phyloP scores from a whole-genome alignment of 2,888 invertebrate genomes.

The Caenorhabditis doughertyi region DNA sequence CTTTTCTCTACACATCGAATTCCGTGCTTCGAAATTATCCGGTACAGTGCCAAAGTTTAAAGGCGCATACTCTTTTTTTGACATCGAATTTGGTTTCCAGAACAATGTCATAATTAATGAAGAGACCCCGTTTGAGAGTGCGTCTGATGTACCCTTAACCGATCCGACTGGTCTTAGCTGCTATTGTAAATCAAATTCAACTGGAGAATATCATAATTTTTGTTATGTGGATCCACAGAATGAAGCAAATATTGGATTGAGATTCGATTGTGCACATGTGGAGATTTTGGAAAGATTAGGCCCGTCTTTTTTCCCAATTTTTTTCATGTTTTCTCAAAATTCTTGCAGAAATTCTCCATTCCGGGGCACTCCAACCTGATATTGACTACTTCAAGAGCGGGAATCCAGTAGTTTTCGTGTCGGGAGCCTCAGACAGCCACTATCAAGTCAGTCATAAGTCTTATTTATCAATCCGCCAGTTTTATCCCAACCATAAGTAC shows the following conservation, averaged over 20 bases:
- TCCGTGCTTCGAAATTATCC: too few relatives aligned
- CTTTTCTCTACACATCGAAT: too few relatives aligned
- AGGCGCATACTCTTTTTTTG: too few relatives aligned
- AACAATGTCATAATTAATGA: too few relatives aligned
- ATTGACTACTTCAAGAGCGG: neutral
- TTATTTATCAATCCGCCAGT: slow-evolving; percentile 22
- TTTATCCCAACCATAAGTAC: slow-evolving; percentile 24
- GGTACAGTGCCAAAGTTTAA: too few relatives aligned
- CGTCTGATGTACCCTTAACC: neutral
- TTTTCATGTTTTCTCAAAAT: neutral
- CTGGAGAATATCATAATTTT: slow-evolving; percentile 6
- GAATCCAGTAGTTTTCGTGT: slow-evolving; percentile 6
- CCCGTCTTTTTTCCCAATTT: neutral
- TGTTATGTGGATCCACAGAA: slow-evolving; percentile 30
- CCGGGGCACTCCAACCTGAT: neutral
- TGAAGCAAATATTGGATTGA: neutral
- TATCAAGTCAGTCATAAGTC: slow-evolving; percentile 1
- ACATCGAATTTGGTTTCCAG: too few relatives aligned
- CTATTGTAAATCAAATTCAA: slow-evolving; percentile 5
- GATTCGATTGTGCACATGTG: slow-evolving; percentile 23
- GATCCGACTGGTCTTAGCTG: neutral
- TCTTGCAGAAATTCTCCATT: neutral
- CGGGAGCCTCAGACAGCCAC: slow-evolving; percentile 25
- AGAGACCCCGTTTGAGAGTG: too few relatives aligned
- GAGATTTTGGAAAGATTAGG: slow-evolving; percentile 15